Evolutionary conservation across 1,140 invertebrate genomes (phyloP).

Genomic region (Lucilia sericata): DNA sequence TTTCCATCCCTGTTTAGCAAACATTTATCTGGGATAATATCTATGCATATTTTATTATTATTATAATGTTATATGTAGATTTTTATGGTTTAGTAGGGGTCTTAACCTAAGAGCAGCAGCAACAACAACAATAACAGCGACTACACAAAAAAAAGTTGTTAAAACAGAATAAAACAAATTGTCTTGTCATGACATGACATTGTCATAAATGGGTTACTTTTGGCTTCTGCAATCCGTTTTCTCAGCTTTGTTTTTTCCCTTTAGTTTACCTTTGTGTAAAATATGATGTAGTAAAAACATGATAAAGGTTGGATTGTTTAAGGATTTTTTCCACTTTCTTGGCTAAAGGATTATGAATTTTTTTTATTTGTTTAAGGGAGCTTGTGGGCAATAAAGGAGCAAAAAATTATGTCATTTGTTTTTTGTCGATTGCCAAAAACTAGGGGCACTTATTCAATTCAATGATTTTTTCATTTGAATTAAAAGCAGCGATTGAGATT

Average conservation of each 20-base stretch:
- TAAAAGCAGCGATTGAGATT: neutral
- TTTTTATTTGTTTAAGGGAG: neutral
- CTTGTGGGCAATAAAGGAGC: neutral
- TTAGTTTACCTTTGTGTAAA: neutral
- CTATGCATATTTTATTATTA: slow-evolving; percentile 28
- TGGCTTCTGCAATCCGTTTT: neutral
- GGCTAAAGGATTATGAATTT: neutral
- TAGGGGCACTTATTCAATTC: neutral
- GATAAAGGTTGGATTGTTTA: neutral
- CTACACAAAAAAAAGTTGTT: neutral
- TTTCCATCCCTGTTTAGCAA: neutral
- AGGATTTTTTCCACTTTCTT: no score
- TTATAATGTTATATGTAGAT: neutral
- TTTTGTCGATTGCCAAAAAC: no score
- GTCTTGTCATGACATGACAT: slow-evolving; percentile 22
- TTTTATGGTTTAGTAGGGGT: neutral
- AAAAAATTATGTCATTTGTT: neutral
- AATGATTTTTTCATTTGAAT: neutral
- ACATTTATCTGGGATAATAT: neutral
- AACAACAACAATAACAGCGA: no score
- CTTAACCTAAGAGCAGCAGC: neutral
- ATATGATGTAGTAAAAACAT: neutral
- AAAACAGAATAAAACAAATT: slow-evolving; percentile 19
- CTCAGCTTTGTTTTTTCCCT: no score
- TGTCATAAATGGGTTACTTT: slow-evolving; percentile 27